Evolutionary conservation across 2,888 invertebrate genomes (phyloP), one percentile per base, ranked within the genome.

Genomic region (Agrotis ipsilon): DNA sequence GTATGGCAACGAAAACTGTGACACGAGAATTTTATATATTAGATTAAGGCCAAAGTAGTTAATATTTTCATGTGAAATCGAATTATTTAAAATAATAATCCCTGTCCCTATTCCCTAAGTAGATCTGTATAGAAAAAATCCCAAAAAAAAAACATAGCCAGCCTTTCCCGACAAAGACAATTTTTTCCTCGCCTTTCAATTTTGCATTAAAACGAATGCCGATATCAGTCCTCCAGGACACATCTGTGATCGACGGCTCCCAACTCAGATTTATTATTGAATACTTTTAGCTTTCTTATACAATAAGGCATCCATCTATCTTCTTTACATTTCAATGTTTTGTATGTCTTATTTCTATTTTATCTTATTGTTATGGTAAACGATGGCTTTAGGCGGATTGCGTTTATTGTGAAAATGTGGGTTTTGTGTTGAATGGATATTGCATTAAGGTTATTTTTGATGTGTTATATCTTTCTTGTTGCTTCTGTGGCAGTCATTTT

Each of bases 201-300:
- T 90, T 90, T 88, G 89, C 91, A 92, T 94, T 92, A 92, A 92
- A 92, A 92, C 85, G 89, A 88, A 84, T 85, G 86, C 89, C 89
- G 88, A 88, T 92, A 91, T 89, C 90, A 89, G 81, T 88, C 90
- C 87, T 82, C 60, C 32, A 86, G 87, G 91, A 85, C 90, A 87
- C 95, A 94, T 93, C 95, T 95, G 95, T 94, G 95, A 94, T 93
- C 89, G 95, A 95, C 95, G 86, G 90, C 87, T 89, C 85, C 80
- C 85, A 87, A 82, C 87, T 85, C 89, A 87, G 92, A 95, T 94
- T 95, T 94, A 94, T 92, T 93, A 94, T 95, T 95, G 94, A 94
- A 93, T 92, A 92, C 92, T 94, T 94, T 89, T 86, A 89, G 85
- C 82, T 83, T 87, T 84, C 87, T 84, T 81, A 88, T 87, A 85